These are phyloP conservation scores for Petaurus breviceps DNA, from an alignment of 2,113 vertebrate species.

Conservation along the genomic window DNA sequence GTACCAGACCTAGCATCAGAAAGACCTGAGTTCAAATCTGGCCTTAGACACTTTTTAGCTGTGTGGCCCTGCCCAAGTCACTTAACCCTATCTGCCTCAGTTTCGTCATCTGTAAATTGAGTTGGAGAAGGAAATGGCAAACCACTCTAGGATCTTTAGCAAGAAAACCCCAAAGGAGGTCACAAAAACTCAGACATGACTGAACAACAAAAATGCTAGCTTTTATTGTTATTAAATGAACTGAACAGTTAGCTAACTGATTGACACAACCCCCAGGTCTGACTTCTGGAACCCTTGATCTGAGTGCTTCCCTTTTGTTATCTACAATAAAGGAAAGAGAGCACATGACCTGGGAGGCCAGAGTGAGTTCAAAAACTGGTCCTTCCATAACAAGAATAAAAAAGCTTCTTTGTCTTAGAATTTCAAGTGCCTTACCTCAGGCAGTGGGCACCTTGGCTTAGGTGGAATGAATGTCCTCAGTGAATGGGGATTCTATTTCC, in stretches of 20 bases:
- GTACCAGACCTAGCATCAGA: no score
- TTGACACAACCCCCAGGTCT: not conserved
- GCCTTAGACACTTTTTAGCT: not conserved
- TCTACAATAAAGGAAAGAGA: not conserved
- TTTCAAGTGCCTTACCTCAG: not conserved
- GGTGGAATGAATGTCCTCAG: not conserved
- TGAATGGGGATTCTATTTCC: not conserved
- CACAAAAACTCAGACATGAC: not conserved
- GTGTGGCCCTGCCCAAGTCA: not conserved
- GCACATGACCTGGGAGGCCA: not conserved
- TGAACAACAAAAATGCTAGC: not conserved
- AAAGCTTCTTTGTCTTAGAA: not conserved
- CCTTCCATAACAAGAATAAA: not conserved
- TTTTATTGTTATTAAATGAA: not conserved
- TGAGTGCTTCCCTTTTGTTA: not conserved
- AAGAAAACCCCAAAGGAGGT: not conserved
- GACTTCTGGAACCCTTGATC: not conserved
- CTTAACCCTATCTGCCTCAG: not conserved
- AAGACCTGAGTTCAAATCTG: not conserved
- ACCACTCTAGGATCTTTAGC: not conserved
- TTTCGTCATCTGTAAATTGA: not conserved
- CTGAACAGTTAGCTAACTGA: not conserved
- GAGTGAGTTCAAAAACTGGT: not conserved
- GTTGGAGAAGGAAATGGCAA: not conserved
- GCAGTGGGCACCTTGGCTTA: not conserved